A percentile compares a stretch with the other conserved stretches of the same genome.
These are phyloP conservation scores for Heliconius sara DNA, from an alignment of 2,888 invertebrate species.

Conservation along the genomic window DNA sequence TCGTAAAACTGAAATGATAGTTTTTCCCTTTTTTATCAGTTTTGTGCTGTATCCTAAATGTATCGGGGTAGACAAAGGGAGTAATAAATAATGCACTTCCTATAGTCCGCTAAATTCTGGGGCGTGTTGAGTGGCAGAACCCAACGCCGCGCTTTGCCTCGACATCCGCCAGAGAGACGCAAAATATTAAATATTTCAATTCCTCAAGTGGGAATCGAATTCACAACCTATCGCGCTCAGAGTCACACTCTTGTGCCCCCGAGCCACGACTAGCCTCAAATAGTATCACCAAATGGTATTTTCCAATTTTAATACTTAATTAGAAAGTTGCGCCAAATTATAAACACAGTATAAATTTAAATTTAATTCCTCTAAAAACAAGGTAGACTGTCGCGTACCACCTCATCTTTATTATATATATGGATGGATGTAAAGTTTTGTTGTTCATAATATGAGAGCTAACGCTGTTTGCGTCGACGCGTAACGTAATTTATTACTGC, in stretches of 20 bases:
- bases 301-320: too few species aligned
- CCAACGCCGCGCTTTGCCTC: neutral
- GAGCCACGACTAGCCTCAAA: too few species aligned
- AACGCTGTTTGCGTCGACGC: constrained; percentile 28
- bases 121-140: too few species aligned
- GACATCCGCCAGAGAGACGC: neutral
- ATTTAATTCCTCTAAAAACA: constrained; percentile 8
- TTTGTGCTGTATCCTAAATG: too few species aligned
- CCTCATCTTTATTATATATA: constrained; percentile 6
- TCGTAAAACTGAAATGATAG: too few species aligned
- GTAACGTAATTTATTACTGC: constrained; percentile 33
- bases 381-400: neutral
- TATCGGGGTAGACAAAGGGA: too few species aligned
- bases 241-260: too few species aligned
- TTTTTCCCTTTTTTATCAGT: too few species aligned
- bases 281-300: too few species aligned
- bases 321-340: neutral
- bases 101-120: too few species aligned
- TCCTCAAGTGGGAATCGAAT: neutral
- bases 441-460: constrained; percentile 28
- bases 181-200: neutral
- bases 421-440: constrained; percentile 23
- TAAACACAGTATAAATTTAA: neutral
- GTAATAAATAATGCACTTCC: too few species aligned
- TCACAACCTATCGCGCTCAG: too few species aligned